A percentile compares a stretch with the other conserved stretches of the same genome.
phyloP scores from a whole-genome alignment of 2,113 vertebrate species.

The Bujurquina vittata region DNA sequence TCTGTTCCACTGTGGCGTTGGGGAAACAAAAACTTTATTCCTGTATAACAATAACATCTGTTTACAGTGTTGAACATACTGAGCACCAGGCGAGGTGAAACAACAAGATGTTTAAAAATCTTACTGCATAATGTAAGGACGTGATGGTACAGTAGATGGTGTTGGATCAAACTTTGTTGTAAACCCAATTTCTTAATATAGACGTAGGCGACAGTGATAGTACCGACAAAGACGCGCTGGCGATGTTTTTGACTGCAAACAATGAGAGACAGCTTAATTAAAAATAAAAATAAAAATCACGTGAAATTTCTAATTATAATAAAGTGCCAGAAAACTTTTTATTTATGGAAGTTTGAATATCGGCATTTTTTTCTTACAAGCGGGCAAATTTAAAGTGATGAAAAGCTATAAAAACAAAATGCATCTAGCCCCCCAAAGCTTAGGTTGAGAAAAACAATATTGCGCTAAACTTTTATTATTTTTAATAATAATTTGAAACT shows the following conservation, averaged over 20 bases:
- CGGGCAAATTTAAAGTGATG: background rate
- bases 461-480: background rate
- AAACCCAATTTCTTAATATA: constrained; percentile 58
- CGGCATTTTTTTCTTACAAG: background rate
- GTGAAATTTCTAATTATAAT: background rate
- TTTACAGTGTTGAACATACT: constrained; percentile 75
- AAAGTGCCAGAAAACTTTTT: background rate
- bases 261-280: constrained; percentile 32
- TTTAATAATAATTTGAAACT: background rate
- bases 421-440: background rate
- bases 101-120: constrained; percentile 69
- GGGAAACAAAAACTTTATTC: constrained; percentile 77
- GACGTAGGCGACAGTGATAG: background rate
- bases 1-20: constrained; percentile 75
- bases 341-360: background rate
- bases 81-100: constrained; percentile 65
- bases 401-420: background rate
- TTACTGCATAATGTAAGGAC: constrained; percentile 66
- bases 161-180: constrained; percentile 66
- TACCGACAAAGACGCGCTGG: background rate
- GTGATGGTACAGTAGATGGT: constrained; percentile 50
- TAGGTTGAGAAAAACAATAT: background rate
- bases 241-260: constrained; percentile 21
- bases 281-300: constrained; percentile 16
- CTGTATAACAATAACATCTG: constrained; percentile 75